phyloP scores from a whole-genome alignment of 2,113 vertebrate genomes.

The Chrysochloris asiatica region DNA sequence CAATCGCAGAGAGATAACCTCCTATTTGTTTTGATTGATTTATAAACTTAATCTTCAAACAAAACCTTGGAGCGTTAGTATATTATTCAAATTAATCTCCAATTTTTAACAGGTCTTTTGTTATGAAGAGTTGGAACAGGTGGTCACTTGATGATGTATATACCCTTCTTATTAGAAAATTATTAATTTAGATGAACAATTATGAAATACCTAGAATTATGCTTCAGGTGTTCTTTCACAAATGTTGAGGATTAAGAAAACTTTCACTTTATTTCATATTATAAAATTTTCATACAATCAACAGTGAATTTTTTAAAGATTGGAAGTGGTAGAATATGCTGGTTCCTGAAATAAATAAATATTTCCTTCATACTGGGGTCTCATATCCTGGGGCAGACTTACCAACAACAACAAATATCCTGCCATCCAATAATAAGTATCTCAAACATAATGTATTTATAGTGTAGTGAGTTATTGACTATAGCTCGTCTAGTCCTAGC shows the following conservation, averaged over 20 bases:
- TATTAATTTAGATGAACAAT: slow-evolving; percentile 45
- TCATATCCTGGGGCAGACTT: neutral
- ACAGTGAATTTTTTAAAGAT: neutral
- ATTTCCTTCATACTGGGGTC: neutral
- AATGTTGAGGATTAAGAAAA: slow-evolving; percentile 34
- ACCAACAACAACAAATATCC: no score
- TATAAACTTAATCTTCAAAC: no score
- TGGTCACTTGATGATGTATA: neutral
- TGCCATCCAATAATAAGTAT: neutral
- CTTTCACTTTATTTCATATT: slow-evolving; percentile 40
- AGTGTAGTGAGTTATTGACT: no score
- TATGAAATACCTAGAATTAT: slow-evolving; percentile 18
- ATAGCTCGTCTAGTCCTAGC: no score
- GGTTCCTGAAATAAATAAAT: neutral
- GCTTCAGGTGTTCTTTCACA: slow-evolving; percentile 36
- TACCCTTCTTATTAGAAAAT: neutral
- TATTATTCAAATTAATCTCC: no score
- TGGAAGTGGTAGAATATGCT: neutral
- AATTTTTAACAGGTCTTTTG: neutral
- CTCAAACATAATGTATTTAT: no score
- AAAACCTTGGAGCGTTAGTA: no score
- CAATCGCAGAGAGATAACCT: no score
- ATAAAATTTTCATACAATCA: neutral
- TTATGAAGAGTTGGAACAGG: neutral
- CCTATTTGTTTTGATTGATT: no score